Percentiles rank a stretch among this genome's conserved stretches.
Evolutionary conservation across 37 sponge, comb jelly and placozoan species (phyloP).

Genomic region (Lycopodina hypogea): DNA sequence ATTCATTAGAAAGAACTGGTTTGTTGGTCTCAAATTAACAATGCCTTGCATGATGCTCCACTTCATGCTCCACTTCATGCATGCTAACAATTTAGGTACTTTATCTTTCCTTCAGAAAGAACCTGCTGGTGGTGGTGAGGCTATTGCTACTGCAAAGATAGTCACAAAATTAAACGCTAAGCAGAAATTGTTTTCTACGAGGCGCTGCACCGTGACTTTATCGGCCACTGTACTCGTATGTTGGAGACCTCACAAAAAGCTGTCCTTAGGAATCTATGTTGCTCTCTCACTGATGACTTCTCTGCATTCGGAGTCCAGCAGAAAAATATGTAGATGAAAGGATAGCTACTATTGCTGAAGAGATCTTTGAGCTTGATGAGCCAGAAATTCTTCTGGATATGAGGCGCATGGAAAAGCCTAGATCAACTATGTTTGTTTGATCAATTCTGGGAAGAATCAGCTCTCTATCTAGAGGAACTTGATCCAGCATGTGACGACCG

Average conservation of each 20-base stretch:
- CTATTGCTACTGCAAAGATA: neutral
- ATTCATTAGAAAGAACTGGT: neutral
- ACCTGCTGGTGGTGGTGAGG: constrained; percentile 2
- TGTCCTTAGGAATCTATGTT: constrained; percentile 1
- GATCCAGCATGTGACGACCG: constrained; percentile 33
- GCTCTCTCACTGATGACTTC: constrained; percentile 5
- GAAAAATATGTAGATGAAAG: constrained; percentile 19
- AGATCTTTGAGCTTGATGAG: constrained; percentile 15
- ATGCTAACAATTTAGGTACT: constrained; percentile 15
- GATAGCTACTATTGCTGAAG: neutral
- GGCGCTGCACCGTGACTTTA: neutral
- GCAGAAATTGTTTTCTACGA: neutral
- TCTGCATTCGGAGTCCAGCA: neutral
- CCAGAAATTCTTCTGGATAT: constrained; percentile 29
- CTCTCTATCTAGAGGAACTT: neutral
- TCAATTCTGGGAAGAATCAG: constrained; percentile 15
- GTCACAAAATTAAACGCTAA: neutral
- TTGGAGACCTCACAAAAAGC: neutral
- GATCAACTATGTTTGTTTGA: constrained; percentile 21
- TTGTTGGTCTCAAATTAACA: neutral
- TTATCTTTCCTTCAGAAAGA: neutral
- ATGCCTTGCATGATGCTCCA: neutral
- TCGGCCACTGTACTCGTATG: neutral
- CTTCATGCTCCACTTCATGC: too few species aligned
- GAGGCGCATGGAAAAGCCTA: constrained; percentile 7